These are phyloP conservation scores for Phaenicophaeus curvirostris DNA, from an alignment of 2,797 vertebrate species.

Conservation along the genomic window DNA sequence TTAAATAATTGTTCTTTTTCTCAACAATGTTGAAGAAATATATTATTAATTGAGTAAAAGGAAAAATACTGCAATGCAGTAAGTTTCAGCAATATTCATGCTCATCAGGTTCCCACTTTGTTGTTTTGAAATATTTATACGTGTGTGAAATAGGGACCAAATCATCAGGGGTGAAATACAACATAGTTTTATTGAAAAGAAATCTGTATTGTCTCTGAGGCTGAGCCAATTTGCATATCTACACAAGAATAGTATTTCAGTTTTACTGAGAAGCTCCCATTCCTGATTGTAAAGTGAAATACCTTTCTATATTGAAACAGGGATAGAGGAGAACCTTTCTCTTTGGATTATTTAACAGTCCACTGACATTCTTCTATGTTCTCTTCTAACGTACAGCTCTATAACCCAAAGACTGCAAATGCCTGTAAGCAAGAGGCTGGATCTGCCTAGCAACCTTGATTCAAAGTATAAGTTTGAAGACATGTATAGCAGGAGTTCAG, in stretches of 20 bases:
- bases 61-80: conserved; percentile 34
- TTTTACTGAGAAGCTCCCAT: neutral
- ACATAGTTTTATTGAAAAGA: neutral
- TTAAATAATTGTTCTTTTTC: conserved; percentile 43
- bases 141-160: neutral
- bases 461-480: neutral
- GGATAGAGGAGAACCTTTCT: neutral
- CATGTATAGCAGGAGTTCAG: neutral
- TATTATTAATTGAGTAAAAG: conserved; percentile 58
- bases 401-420: neutral
- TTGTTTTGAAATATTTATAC: neutral
- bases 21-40: conserved; percentile 29
- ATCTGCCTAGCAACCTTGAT: neutral
- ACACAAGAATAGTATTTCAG: neutral
- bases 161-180: neutral
- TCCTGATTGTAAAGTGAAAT: neutral
- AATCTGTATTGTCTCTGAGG: neutral
- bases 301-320: neutral
- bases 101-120: conserved; percentile 6
- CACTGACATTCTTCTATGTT: neutral
- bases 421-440: neutral
- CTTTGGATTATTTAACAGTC: neutral
- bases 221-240: neutral
- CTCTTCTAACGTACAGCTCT: neutral
- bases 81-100: conserved; percentile 45